A percentile compares a stretch with the other conserved stretches of the same genome.
These are phyloP conservation scores for Chymomyza costata DNA, from an alignment of 1,140 invertebrate species.

Conservation along the genomic window DNA sequence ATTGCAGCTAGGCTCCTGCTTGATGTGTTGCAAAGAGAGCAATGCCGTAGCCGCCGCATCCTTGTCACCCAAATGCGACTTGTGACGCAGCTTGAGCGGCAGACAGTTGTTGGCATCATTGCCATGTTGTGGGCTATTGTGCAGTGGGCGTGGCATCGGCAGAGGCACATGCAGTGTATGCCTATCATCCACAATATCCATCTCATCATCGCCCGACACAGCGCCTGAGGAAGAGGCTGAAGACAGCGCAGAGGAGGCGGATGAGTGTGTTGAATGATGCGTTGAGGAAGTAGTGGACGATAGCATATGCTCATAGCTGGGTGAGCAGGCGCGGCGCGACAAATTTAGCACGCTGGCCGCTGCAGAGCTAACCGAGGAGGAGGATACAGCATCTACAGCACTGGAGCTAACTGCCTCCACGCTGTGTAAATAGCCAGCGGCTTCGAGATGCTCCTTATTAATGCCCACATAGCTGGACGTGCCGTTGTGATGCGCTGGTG, in stretches of 20 bases:
- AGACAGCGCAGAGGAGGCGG: constrained; percentile 25
- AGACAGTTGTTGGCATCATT: constrained; percentile 79
- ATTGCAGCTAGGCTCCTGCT: constrained; percentile 86
- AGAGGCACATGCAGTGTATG: constrained; percentile 71
- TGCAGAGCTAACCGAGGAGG: constrained; percentile 36
- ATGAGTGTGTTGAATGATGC: constrained; percentile 29
- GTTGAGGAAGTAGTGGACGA: constrained; percentile 55
- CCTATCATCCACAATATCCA: constrained; percentile 55
- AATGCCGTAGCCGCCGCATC: constrained; percentile 88
- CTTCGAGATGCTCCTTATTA: constrained; percentile 53
- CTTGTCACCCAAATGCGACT: constrained; percentile 91
- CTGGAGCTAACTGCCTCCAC: constrained; percentile 56
- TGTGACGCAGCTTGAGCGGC: constrained; percentile 93
- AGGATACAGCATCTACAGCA: constrained; percentile 46
- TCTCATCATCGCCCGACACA: constrained; percentile 78
- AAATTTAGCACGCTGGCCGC: constrained; percentile 82
- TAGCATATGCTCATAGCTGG: constrained; percentile 63
- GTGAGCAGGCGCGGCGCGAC: constrained; percentile 76
- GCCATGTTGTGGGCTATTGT: constrained; percentile 26
- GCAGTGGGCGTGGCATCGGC: constrained; percentile 36
- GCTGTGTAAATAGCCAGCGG: constrained; percentile 34
- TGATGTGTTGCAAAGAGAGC: constrained; percentile 86
- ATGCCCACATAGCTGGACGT: constrained; percentile 10
- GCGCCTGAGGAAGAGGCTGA: constrained; percentile 81
- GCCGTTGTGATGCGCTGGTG: background rate